These are phyloP conservation scores for Crioceris asparagi DNA, from an alignment of 2,888 invertebrate genomes.

Conservation along the genomic window DNA sequence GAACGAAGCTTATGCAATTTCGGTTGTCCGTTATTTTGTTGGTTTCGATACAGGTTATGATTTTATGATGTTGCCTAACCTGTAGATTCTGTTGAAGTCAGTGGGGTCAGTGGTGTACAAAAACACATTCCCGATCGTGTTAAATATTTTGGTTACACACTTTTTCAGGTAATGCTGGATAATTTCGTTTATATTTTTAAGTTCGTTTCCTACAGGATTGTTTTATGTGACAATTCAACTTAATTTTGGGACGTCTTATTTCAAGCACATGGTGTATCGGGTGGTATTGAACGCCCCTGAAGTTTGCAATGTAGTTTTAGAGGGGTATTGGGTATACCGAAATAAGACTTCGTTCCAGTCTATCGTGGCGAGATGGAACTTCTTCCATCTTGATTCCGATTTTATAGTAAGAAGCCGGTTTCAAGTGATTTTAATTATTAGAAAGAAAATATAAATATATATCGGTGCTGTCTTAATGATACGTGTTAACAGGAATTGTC, in stretches of 20 bases:
- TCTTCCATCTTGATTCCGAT: conserved; percentile 71
- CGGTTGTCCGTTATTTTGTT: too few species aligned
- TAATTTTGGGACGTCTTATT: neutral
- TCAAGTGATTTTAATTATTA: conserved; percentile 42
- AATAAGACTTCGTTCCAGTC: conserved; percentile 40
- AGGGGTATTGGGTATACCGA: conserved; percentile 41
- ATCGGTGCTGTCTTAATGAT: conserved; percentile 21
- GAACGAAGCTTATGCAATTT: too few species aligned
- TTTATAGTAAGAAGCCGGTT: conserved; percentile 60
- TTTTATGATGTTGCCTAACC: conserved; percentile 2
- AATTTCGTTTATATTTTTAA: too few species aligned
- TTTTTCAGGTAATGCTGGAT: conserved; percentile 11
- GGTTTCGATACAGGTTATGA: too few species aligned
- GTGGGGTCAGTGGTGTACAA: conserved; percentile 19
- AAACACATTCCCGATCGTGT: conserved; percentile 6
- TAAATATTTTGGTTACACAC: conserved; percentile 4
- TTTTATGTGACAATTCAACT: too few species aligned
- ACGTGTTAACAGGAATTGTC: conserved; percentile 33
- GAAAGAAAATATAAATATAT: conserved; percentile 22
- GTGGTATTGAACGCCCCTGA: conserved; percentile 37
- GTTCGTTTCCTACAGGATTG: too few species aligned
- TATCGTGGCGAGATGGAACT: conserved; percentile 54
- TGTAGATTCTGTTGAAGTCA: conserved; percentile 15
- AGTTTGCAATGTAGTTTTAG: conserved; percentile 46
- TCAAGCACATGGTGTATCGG: neutral